Conservation (phyloP, 2,888 invertebrate species). For the Drosophila anomalata region DNA sequence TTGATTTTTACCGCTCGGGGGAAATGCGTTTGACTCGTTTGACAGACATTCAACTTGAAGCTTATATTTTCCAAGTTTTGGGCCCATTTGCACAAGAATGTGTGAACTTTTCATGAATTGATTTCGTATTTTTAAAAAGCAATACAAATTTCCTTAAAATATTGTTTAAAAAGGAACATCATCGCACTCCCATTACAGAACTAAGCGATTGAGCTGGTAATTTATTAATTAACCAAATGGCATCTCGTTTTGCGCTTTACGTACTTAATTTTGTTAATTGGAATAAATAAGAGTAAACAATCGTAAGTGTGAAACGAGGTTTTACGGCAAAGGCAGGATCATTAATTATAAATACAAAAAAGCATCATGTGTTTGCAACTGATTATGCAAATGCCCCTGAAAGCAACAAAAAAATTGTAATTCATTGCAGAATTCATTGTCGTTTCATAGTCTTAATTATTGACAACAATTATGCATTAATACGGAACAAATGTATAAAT, state of each 20-base stretch:
- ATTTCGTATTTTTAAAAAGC: too few relatives aligned
- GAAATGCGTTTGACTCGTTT: slow-evolving; percentile 54
- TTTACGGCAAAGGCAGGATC: slow-evolving; percentile 1
- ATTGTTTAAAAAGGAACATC: background rate
- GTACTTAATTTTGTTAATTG: slow-evolving; percentile 55
- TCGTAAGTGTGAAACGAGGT: slow-evolving; percentile 13
- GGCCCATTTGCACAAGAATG: slow-evolving; percentile 1
- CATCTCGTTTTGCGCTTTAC: slow-evolving; percentile 60
- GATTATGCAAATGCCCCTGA: slow-evolving; percentile 30
- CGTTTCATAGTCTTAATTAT: slow-evolving; percentile 42
- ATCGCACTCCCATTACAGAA: slow-evolving; percentile 27
- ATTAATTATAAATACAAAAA: slow-evolving; percentile 57
- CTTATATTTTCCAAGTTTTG: slow-evolving; percentile 19
- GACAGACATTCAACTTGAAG: slow-evolving; percentile 27
- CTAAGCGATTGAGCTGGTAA: slow-evolving; percentile 30
- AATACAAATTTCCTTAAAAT: background rate
- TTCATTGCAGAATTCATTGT: slow-evolving; percentile 24
- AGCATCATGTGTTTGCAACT: slow-evolving; percentile 24
- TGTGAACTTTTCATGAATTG: background rate
- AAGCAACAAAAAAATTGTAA: slow-evolving; percentile 36
- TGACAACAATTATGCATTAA: slow-evolving; percentile 51
- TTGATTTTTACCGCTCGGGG: slow-evolving; percentile 71
- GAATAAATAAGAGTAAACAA: slow-evolving; percentile 23
- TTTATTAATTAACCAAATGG: slow-evolving; percentile 60
- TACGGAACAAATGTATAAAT: slow-evolving; percentile 37